Base-by-base conservation (phyloP, 2,888 invertebrate genomes). In the Erpobdella octoculata region DNA sequence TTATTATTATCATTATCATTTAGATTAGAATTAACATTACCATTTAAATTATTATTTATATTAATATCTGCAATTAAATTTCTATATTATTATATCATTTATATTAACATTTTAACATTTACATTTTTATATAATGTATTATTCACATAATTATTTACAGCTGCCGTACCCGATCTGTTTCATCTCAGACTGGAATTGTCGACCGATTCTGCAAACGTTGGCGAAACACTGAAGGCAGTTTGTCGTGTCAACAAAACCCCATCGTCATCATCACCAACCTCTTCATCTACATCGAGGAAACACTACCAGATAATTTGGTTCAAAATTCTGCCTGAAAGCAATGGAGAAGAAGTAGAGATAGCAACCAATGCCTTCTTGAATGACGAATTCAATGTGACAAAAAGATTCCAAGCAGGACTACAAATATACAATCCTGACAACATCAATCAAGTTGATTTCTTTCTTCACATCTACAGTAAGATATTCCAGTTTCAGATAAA, bases 291-390 rank as follows among this genome's bases (percentile, higher is more conserved):
- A 62, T n/a, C 28, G 33, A 31, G 35, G 15, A 35, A 62, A 5
- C 41, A 70, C 38, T 70, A 70, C 25, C 71, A 71, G 41, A 53
- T 71, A n/a, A 67, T 71, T 28, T 71, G 71, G 71, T 71, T 71
- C 59, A 71, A 71, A 41, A 71, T 71, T 37, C 41, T 71, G 0
- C 66, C 66, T 0, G 71, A 71, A 37, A 67, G 38, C 38, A 64
- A n/a, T 46, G 66, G n/a, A 25, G 58, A 65, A 18, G 73, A 73
- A 36, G 61, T 73, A 12, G 73, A 73, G 36, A 73, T 73, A 46
- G 73, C 67, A 25, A 71, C 73, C 18, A 73, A 71, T 25, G 25
- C 38, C 38, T 67, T 64, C 67, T 38, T 73, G 33, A 73, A 73
- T 41, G 31, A 28, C 21, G 71, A 73, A 5, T 73, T 71, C 67